Conservation (phyloP, 92 coral and sea anemone genomes). For the Anthopleura xanthogrammica region DNA sequence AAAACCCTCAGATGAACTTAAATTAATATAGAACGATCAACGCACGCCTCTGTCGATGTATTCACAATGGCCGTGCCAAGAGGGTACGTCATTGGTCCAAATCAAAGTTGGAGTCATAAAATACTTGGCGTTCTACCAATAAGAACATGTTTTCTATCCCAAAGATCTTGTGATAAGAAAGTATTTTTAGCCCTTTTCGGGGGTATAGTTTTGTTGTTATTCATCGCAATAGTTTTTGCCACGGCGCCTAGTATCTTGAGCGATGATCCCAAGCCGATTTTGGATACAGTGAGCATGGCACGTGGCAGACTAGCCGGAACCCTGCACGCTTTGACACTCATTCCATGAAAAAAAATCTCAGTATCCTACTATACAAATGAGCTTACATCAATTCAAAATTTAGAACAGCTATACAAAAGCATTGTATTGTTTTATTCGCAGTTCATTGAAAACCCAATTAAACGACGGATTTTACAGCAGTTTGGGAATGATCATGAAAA, state of each 20-base stretch:
- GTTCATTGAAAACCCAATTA: slow-evolving; percentile 21
- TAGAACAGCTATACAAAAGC: slow-evolving; percentile 6
- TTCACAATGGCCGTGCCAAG: slow-evolving; percentile 7
- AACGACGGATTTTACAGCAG: slow-evolving; percentile 47
- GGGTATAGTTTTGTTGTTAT: slow-evolving; percentile 1
- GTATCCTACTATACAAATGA: slow-evolving; percentile 10
- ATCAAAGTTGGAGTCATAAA: slow-evolving; percentile 2
- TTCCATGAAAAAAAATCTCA: slow-evolving; percentile 8
- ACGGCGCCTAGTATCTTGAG: slow-evolving; percentile 22
- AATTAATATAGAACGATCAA: not conserved
- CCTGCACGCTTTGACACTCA: slow-evolving; percentile 2
- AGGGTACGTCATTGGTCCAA: slow-evolving; percentile 1
- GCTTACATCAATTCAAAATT: slow-evolving; percentile 13
- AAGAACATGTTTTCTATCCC: slow-evolving; percentile 28
- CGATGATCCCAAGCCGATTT: slow-evolving; percentile 2
- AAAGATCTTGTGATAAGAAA: slow-evolving; percentile 28
- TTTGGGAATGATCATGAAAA: slow-evolving; percentile 31
- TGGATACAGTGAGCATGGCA: not conserved
- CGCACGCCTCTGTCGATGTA: not conserved
- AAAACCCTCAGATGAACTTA: slow-evolving; percentile 13
- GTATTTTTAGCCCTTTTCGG: not conserved
- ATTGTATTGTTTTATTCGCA: slow-evolving; percentile 11
- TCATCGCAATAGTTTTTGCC: not conserved
- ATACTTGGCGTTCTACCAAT: slow-evolving; percentile 43
- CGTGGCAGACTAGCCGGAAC: slow-evolving; percentile 25